These are phyloP conservation scores for Sminthurides aquaticus DNA, from an alignment of 2,888 invertebrate species.

Conservation along the genomic window DNA sequence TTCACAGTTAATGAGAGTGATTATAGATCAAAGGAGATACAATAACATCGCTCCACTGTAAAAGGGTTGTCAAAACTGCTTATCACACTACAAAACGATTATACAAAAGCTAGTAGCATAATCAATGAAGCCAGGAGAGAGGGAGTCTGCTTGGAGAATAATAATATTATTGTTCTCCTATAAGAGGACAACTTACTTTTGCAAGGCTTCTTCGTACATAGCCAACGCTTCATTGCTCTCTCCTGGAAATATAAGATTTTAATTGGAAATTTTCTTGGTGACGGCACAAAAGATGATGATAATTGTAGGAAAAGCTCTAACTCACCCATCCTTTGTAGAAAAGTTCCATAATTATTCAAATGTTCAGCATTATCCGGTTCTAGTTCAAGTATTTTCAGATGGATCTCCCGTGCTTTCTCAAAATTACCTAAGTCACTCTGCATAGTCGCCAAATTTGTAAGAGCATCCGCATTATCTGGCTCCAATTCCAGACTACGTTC, in stretches of 20 bases:
- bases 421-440: constrained; percentile 39
- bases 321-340: constrained; percentile 54
- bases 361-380: constrained; percentile 64
- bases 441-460: constrained; percentile 43
- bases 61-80: too few species aligned
- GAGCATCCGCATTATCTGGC: constrained; percentile 39
- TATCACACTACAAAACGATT: too few species aligned
- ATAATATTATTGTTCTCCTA: too few species aligned
- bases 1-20: too few species aligned
- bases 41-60: too few species aligned
- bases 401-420: constrained; percentile 37
- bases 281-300: not conserved
- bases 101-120: too few species aligned
- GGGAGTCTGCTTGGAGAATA: too few species aligned
- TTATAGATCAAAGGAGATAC: too few species aligned
- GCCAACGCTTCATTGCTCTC: constrained; percentile 14
- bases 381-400: constrained; percentile 46
- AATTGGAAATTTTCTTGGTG: not conserved
- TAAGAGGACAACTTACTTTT: constrained; percentile 15
- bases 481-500: constrained; percentile 41
- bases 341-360: constrained; percentile 63
- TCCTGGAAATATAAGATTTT: constrained; percentile 4
- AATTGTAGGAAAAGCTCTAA: not conserved
- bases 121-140: too few species aligned
- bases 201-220: constrained; percentile 20